Evolutionary conservation across 2,113 vertebrate genomes (phyloP).

Genomic region (Conger conger): DNA sequence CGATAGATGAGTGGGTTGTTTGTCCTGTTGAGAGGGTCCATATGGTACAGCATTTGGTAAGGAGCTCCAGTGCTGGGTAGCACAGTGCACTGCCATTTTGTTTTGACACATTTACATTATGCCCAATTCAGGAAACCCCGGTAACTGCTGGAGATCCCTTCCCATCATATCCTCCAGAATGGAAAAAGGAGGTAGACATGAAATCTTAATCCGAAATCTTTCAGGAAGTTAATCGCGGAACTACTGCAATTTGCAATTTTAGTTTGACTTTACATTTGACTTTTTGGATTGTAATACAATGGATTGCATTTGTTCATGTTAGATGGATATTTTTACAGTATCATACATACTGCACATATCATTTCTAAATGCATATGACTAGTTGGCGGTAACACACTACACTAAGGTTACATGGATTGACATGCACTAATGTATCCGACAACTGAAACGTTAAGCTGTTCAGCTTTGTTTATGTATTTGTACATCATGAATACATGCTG

Average conservation of each 20-base stretch:
- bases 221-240: neutral
- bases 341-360: too few relatives aligned
- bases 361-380: too few relatives aligned
- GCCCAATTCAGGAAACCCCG: conserved; percentile 10
- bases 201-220: conserved; percentile 1
- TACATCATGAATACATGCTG: too few relatives aligned
- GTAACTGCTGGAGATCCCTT: neutral
- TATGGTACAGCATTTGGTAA: conserved; percentile 69
- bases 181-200: neutral
- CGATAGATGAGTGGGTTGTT: conserved; percentile 31
- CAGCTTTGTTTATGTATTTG: too few relatives aligned
- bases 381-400: too few relatives aligned
- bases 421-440: too few relatives aligned
- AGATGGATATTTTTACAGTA: too few relatives aligned
- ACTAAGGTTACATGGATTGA: too few relatives aligned
- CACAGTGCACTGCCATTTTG: conserved; percentile 13
- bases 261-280: too few relatives aligned
- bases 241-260: neutral
- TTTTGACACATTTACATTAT: neutral
- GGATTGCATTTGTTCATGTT: too few relatives aligned
- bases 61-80: conserved; percentile 34
- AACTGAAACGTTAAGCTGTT: too few relatives aligned
- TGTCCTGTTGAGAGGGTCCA: conserved; percentile 57
- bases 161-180: conserved; percentile 5
- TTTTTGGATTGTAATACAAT: too few relatives aligned